Evolutionary conservation across 2,113 vertebrate species (phyloP).

Genomic region (Mastomys coucha): DNA sequence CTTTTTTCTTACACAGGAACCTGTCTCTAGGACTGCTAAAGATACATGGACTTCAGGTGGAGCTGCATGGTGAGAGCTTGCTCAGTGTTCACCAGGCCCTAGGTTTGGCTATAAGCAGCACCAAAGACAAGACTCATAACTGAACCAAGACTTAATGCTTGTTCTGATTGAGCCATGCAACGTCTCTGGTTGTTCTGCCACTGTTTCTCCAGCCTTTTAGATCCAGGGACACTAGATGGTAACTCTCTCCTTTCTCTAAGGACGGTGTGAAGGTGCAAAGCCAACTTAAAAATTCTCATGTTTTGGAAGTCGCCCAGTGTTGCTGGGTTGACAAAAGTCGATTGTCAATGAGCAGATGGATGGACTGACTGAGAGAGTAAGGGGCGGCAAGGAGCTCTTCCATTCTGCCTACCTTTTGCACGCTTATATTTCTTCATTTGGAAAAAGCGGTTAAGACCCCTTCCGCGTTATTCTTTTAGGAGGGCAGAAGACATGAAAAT

Average conservation of each 20-base stretch:
- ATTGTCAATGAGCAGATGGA: neutral
- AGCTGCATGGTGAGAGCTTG: neutral
- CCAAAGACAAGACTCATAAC: neutral
- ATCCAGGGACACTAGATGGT: neutral
- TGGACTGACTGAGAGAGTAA: neutral
- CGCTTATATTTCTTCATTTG: constrained; percentile 23
- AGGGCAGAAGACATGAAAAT: constrained; percentile 6
- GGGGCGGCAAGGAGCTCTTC: neutral
- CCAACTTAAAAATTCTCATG: neutral
- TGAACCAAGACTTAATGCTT: neutral
- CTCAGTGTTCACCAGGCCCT: neutral
- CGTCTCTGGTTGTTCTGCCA: neutral
- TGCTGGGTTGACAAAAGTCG: neutral
- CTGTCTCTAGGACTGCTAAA: neutral
- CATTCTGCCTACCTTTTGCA: constrained; percentile 29
- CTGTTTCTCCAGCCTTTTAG: neutral
- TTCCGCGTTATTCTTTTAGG: constrained; percentile 9
- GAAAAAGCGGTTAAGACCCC: neutral
- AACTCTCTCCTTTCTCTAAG: neutral
- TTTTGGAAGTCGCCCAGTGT: neutral
- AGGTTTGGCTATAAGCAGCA: neutral
- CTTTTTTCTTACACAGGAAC: neutral
- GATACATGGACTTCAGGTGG: neutral
- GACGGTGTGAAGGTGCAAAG: neutral
- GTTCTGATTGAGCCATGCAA: neutral